phyloP scores from a whole-genome alignment of 2,113 vertebrate genomes.

The Clarias batrachus region DNA sequence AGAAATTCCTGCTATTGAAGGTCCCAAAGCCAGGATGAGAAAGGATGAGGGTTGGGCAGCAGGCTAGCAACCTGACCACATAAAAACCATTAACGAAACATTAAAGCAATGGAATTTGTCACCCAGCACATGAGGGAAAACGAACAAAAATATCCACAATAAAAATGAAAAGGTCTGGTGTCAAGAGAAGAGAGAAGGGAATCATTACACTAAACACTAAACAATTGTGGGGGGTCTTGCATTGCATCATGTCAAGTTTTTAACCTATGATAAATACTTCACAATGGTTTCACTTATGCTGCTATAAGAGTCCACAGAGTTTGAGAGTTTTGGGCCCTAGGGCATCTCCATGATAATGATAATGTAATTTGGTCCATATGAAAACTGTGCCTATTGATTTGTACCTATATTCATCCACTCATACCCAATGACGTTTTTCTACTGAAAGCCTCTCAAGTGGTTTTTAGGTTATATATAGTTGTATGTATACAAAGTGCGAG shows the following conservation, averaged over 20 bases:
- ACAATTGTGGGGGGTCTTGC: too few species aligned
- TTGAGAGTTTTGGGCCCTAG: not conserved
- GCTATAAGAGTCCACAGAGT: too few species aligned
- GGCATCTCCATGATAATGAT: not conserved
- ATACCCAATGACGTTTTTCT: not conserved
- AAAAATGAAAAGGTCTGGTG: not conserved
- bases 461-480: slow-evolving; percentile 5
- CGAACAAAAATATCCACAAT: not conserved
- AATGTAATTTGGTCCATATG: not conserved
- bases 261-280: too few species aligned
- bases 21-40: too few species aligned
- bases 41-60: too few species aligned
- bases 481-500: not conserved
- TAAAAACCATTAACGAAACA: too few species aligned
- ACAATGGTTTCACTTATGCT: too few species aligned
- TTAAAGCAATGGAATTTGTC: too few species aligned
- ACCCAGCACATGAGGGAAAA: too few species aligned
- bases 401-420: not conserved
- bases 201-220: not conserved
- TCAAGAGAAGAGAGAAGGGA: not conserved
- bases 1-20: too few species aligned
- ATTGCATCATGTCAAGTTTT: not conserved
- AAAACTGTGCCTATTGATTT: not conserved
- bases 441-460: not conserved
- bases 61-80: too few species aligned